Conservation (phyloP, 23 tunicate genomes). For the Botrylloides violaceus region DNA sequence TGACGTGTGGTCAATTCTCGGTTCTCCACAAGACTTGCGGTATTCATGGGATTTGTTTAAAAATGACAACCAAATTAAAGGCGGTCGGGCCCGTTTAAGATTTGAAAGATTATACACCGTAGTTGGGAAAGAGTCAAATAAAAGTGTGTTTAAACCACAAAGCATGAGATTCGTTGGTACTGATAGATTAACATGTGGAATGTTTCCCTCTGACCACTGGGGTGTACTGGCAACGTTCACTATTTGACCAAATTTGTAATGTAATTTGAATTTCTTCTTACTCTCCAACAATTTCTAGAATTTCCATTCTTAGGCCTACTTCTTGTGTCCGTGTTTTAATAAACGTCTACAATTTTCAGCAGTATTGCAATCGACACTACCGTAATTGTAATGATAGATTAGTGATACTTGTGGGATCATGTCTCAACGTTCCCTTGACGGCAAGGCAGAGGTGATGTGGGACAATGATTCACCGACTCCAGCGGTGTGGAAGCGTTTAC, state of each 20-base stretch:
- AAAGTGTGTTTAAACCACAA: slow-evolving; percentile 18
- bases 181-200: slow-evolving; percentile 39
- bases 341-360: not conserved
- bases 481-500: slow-evolving; percentile 52
- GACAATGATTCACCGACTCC: slow-evolving; percentile 84
- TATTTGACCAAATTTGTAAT: not conserved
- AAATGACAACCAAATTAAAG: slow-evolving; percentile 37
- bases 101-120: slow-evolving; percentile 34
- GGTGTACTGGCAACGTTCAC: slow-evolving; percentile 21
- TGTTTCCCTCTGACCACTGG: slow-evolving; percentile 74
- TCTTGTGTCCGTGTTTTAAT: not conserved
- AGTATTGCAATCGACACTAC: not conserved
- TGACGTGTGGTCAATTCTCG: slow-evolving; percentile 45
- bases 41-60: slow-evolving; percentile 37
- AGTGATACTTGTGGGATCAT: too few species aligned
- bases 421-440: slow-evolving; percentile 4
- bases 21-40: slow-evolving; percentile 24
- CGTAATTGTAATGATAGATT: not conserved
- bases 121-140: not conserved
- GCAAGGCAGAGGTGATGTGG: slow-evolving; percentile 59
- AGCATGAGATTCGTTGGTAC: slow-evolving; percentile 35
- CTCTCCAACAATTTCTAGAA: not conserved
- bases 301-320: too few species aligned
- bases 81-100: slow-evolving; percentile 28
- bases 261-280: too few species aligned